Conservation (phyloP, 2,888 invertebrate species). For the Philhelius pedissequus region DNA sequence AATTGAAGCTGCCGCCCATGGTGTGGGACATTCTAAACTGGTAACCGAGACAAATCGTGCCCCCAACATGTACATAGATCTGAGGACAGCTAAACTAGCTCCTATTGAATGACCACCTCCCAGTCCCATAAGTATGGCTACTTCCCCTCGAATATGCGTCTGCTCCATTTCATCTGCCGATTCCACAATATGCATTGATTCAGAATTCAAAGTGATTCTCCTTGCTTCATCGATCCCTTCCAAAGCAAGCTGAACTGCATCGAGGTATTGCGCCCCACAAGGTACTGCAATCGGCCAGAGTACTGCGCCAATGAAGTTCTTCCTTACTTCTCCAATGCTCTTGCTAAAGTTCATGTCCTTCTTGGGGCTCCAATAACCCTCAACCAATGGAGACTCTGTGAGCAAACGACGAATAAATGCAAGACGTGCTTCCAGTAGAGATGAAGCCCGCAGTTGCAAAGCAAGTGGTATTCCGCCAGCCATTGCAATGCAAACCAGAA, state of each 20-base stretch:
- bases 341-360: conserved; percentile 72
- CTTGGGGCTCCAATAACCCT: conserved; percentile 79
- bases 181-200: conserved; percentile 80
- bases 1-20: conserved; percentile 81
- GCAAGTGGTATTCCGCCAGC: conserved; percentile 80
- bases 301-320: conserved; percentile 81
- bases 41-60: conserved; percentile 84
- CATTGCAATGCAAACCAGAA: conserved; percentile 77
- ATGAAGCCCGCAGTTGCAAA: conserved; percentile 81
- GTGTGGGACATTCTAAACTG: conserved; percentile 83
- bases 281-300: conserved; percentile 80
- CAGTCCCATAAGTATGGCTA: conserved; percentile 83
- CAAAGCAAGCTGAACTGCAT: conserved; percentile 83
- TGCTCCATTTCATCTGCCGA: conserved; percentile 82
- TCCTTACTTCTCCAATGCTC: conserved; percentile 74
- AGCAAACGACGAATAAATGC: conserved; percentile 81
- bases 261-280: conserved; percentile 83
- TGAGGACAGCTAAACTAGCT: conserved; percentile 83
- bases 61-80: conserved; percentile 84
- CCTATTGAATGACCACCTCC: conserved; percentile 86
- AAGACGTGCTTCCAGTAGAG: conserved; percentile 81
- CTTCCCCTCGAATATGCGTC: conserved; percentile 81
- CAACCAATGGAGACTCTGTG: conserved; percentile 81
- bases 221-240: conserved; percentile 85
- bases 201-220: conserved; percentile 81